phyloP scores from a whole-genome alignment of 1,140 invertebrate genomes.

The Tetramorium alpestre region DNA sequence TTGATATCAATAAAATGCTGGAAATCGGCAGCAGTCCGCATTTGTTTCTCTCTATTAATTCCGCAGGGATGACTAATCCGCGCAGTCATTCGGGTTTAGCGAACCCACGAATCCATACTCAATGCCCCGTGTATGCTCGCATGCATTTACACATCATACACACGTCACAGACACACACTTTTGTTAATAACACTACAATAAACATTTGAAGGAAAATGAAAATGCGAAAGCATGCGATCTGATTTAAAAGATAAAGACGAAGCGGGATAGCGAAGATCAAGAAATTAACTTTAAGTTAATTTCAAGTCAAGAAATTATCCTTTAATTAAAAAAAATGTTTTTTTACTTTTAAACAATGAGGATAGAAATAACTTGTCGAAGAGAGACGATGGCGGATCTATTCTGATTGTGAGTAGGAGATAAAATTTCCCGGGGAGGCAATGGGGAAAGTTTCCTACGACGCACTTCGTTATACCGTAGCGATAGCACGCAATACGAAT shows the following conservation, averaged over 20 bases:
- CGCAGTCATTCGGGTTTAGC: not conserved
- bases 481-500: constrained; percentile 40
- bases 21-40: not conserved
- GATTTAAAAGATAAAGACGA: not conserved
- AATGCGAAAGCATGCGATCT: not conserved
- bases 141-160: not conserved
- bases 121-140: not conserved
- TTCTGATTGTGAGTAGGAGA: constrained; percentile 32
- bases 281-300: too few species aligned
- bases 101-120: not conserved
- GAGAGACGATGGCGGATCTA: constrained; percentile 42
- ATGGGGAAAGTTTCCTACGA: constrained; percentile 62
- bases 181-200: not conserved
- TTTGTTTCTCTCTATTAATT: not conserved
- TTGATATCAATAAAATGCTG: not conserved
- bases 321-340: not conserved
- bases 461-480: constrained; percentile 11
- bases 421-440: constrained; percentile 65
- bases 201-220: not conserved
- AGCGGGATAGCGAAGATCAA: not conserved
- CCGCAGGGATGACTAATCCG: not conserved
- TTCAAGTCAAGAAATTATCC: not conserved
- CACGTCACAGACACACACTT: not conserved
- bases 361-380: constrained; percentile 25
- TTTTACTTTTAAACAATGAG: not conserved